phyloP scores from a whole-genome alignment of 2,888 invertebrate species.

The Clanis bilineata region DNA sequence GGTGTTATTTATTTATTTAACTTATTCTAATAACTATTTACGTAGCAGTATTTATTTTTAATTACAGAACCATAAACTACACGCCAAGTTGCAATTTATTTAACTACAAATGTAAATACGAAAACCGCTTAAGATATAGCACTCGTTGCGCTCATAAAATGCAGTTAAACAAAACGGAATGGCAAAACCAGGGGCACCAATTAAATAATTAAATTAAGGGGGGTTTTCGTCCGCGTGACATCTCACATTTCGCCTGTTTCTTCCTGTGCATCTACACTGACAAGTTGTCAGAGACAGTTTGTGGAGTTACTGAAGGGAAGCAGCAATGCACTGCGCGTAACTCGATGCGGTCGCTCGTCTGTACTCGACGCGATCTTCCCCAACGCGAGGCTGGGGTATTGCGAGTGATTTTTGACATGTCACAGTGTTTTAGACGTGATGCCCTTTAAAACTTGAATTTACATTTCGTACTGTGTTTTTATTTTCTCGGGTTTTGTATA shows the following conservation, averaged over 20 bases:
- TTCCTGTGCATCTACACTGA: constrained; percentile 40
- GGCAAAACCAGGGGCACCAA: constrained; percentile 4
- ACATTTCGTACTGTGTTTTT: too few species aligned
- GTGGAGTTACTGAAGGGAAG: constrained; percentile 26
- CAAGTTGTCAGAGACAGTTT: constrained; percentile 51
- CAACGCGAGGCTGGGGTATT: neutral
- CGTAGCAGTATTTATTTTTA: too few species aligned
- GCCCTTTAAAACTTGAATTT: neutral
- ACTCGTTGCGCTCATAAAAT: constrained; percentile 14
- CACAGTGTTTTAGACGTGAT: neutral
- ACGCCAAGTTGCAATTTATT: neutral
- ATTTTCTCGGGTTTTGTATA: too few species aligned
- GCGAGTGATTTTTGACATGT: constrained; percentile 11
- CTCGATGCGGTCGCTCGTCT: constrained; percentile 4
- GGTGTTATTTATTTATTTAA: too few species aligned
- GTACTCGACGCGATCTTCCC: neutral
- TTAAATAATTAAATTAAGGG: constrained; percentile 26
- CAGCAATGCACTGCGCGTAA: constrained; percentile 29
- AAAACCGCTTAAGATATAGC: constrained; percentile 15
- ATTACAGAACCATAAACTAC: neutral
- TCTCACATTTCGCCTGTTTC: constrained; percentile 39
- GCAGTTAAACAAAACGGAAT: neutral
- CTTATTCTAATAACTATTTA: too few species aligned
- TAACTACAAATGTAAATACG: constrained; percentile 1
- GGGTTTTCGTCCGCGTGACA: constrained; percentile 36